Evolutionary conservation across 2,888 invertebrate genomes (phyloP).

Genomic region (Crematogaster levior): DNA sequence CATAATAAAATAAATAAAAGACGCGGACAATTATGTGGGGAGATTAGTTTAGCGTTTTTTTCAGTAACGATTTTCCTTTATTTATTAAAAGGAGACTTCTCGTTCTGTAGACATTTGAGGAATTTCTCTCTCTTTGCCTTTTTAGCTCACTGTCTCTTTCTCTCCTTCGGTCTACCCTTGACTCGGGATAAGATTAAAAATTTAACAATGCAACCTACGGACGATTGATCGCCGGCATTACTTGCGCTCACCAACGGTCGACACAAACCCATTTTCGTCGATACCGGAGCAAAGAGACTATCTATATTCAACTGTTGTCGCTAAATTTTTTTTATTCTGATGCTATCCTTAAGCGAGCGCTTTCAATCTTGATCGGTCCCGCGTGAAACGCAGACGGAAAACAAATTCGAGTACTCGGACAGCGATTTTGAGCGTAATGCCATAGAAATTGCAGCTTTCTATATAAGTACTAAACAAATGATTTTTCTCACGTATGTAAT

Average conservation of each 20-base stretch:
- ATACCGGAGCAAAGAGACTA: not conserved
- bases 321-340: slow-evolving; percentile 5
- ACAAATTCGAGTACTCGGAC: not conserved
- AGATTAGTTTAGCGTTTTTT: not conserved
- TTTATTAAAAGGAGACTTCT: slow-evolving; percentile 13
- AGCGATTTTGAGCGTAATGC: not conserved
- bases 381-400: not conserved
- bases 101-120: slow-evolving; percentile 10
- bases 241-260: slow-evolving; percentile 9
- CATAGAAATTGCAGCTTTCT: not conserved
- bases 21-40: not conserved
- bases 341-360: not conserved
- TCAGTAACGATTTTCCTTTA: not conserved
- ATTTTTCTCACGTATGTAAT: not conserved
- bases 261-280: slow-evolving; percentile 35
- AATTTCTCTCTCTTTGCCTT: not conserved
- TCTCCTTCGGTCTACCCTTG: slow-evolving; percentile 12
- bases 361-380: not conserved
- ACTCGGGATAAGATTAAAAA: slow-evolving; percentile 56
- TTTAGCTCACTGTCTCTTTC: slow-evolving; percentile 7
- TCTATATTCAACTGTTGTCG: slow-evolving; percentile 34
- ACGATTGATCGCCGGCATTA: slow-evolving; percentile 55
- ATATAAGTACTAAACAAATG: not conserved
- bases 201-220: slow-evolving; percentile 48
- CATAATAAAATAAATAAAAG: too few species aligned